These are phyloP conservation scores for Hiodon tergisus DNA, from an alignment of 2,113 vertebrate species.

Conservation along the genomic window DNA sequence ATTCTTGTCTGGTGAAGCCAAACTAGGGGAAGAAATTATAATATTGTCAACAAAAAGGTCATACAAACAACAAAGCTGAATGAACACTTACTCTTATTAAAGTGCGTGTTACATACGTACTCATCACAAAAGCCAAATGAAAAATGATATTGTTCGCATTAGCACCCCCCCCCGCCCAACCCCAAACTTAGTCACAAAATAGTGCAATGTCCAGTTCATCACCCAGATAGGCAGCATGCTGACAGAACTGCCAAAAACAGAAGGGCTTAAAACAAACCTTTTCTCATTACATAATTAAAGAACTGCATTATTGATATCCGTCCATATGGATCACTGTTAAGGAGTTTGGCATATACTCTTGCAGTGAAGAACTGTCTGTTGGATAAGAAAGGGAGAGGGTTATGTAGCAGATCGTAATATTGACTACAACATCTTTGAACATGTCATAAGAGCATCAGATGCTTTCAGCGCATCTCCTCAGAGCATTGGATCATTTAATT, in stretches of 20 bases:
- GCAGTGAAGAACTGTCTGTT: constrained; percentile 89
- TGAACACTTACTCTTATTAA: background rate
- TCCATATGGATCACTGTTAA: constrained; percentile 87
- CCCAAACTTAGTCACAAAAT: background rate
- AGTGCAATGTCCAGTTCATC: background rate
- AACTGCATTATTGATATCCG: constrained; percentile 99
- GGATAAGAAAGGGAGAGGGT: constrained; percentile 30
- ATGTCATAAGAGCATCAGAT: too few relatives aligned
- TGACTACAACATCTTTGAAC: too few relatives aligned
- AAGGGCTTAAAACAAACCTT: constrained; percentile 66
- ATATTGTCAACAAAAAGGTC: background rate
- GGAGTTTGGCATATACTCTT: constrained; percentile 89
- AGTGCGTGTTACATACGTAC: background rate
- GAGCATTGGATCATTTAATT: too few relatives aligned
- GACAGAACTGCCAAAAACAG: background rate
- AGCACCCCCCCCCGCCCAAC: background rate
- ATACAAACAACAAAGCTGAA: background rate
- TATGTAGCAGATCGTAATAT: too few relatives aligned
- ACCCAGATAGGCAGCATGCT: background rate
- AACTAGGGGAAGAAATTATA: constrained; percentile 53
- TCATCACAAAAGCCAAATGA: background rate
- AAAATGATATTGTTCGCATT: background rate
- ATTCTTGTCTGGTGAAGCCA: constrained; percentile 98
- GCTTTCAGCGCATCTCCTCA: too few relatives aligned
- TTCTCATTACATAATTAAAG: constrained; percentile 98